Evolutionary conservation across 2,113 vertebrate genomes (phyloP).

Genomic region (Nanorana parkeri): DNA sequence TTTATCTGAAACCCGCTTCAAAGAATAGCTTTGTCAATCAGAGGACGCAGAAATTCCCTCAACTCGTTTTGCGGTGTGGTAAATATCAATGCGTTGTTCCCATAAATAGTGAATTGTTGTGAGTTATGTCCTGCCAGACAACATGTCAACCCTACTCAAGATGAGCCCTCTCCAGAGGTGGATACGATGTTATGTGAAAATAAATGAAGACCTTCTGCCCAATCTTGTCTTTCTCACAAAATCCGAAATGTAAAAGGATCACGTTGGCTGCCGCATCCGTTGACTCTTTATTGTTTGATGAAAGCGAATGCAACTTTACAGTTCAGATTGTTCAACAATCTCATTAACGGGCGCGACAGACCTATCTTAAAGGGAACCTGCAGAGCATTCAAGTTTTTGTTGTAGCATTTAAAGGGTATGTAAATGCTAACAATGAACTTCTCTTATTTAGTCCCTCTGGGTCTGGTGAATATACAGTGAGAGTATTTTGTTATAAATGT

Average conservation of each 20-base stretch:
- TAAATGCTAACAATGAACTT: no score
- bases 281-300: not conserved
- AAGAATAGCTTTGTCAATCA: conserved; percentile 57
- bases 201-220: conserved; percentile 51
- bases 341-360: no score
- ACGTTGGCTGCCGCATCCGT: not conserved
- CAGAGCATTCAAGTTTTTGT: no score
- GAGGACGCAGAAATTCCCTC: conserved; percentile 44
- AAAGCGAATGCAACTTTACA: not conserved
- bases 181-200: conserved; percentile 45
- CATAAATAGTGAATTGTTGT: conserved; percentile 57
- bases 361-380: no score
- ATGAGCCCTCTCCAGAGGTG: conserved; percentile 54
- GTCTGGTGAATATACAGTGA: no score
- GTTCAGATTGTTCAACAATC: no score
- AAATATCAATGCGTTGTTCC: conserved; percentile 55
- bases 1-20: conserved; percentile 58
- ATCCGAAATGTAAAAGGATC: conserved; percentile 27
- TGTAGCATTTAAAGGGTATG: no score
- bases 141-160: conserved; percentile 49
- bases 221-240: conserved; percentile 53
- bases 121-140: conserved; percentile 56
- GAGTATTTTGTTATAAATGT: no score
- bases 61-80: conserved; percentile 51
- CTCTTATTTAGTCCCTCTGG: no score